Base-by-base conservation (phyloP, 2,888 invertebrate genomes). In the Chrysomela aeneicollis region DNA sequence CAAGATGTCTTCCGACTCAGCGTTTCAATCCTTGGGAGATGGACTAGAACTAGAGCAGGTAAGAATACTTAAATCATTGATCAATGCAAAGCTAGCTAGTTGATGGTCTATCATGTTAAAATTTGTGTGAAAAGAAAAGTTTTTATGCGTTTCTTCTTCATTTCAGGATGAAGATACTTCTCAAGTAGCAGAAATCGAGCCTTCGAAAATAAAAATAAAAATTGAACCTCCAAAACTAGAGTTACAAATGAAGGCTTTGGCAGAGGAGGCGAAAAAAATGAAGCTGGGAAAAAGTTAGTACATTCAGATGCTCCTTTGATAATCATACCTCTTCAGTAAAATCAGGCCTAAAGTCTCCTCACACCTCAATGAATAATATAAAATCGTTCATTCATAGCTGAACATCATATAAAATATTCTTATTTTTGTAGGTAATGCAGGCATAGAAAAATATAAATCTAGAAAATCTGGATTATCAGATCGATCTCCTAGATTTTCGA, bases 161-260 rank as follows among this genome's bases (percentile, higher is more conserved):
- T 59, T 53, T 51, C 37, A 66, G 63, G 63, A 59, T 30, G 61
- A 82, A 78, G 61, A 68, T 26, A 51, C 15, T 58, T 9, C 42
- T 9, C 64, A 71, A 30, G 75, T 65, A 51, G 17, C 32, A 8
- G 49, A 61, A 65, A 61, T 64, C 49, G 51, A 69, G 46, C 52
- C 61, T n/a, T 19, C 53, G 37, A 68, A 64, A 42, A 17, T 49
- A 6, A 64, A 59, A 32, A 60, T 32, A 1, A 66, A 65, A 51
- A 19, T 64, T 26, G 76, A 76, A 52, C 69, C 72, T 9, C 71
- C 73, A 8, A 73, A 88, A 74, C 74, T 90, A 74, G 89, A 90
- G 76, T 87, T 89, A 75, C 87, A 89, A 79, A 88, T 88, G 73
- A 89, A 83, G 64, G 78, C 78, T 17, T 77, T 81, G n/a, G 84